Conservation (phyloP, 2,797 vertebrate genomes). For the Notolepis coatsorum region DNA sequence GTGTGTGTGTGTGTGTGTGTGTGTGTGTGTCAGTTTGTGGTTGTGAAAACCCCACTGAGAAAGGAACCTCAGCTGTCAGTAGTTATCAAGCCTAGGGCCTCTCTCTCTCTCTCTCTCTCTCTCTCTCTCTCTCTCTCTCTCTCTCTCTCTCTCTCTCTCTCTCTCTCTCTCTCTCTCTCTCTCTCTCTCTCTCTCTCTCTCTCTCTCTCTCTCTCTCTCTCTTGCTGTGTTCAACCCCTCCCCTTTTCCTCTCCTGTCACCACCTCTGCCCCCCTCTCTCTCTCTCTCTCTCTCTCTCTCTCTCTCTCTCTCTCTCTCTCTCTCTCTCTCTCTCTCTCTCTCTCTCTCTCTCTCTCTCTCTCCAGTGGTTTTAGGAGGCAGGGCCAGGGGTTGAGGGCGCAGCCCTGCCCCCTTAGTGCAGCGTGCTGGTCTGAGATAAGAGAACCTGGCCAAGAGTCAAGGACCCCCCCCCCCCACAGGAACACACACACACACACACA, state of each 20-base stretch:
- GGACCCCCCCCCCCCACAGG: conserved; percentile 21
- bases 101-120: conserved; percentile 11
- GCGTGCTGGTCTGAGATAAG: conserved; percentile 76
- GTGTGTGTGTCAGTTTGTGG: conserved; percentile 66
- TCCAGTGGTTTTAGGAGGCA: conserved; percentile 25
- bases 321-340: not conserved
- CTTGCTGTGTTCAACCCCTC: too few species aligned
- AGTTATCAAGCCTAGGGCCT: conserved; percentile 49
- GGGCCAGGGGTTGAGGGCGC: conserved; percentile 58
- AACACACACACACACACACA: not conserved
- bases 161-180: not conserved
- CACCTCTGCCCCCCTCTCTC: conserved; percentile 11
- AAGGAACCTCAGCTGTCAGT: conserved; percentile 74
- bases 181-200: not conserved
- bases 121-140: conserved; percentile 14
- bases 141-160: not conserved
- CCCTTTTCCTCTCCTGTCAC: conserved; percentile 3
- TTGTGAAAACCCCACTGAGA: conserved; percentile 53
- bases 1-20: not conserved
- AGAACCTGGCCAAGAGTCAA: conserved; percentile 56
- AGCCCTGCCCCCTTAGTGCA: conserved; percentile 43
- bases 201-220: not conserved
- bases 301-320: not conserved
- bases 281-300: not conserved
- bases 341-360: conserved; percentile 10